Conservation (phyloP, 2,888 invertebrate genomes). For the Thereva unica region DNA sequence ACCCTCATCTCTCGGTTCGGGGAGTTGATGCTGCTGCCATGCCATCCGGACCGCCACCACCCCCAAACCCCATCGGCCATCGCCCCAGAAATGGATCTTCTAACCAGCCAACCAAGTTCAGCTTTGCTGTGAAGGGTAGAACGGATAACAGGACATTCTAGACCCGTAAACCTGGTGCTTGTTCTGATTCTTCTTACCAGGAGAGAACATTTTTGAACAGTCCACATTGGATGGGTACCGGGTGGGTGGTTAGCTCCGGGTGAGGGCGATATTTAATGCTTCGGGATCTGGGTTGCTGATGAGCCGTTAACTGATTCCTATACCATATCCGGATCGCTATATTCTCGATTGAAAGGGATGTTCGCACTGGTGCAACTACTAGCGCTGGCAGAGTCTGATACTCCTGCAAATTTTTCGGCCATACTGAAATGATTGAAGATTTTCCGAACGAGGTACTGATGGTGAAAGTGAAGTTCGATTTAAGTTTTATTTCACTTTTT, state of each 20-base stretch:
- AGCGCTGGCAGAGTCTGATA: too few relatives aligned
- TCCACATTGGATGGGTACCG: slow-evolving; percentile 8
- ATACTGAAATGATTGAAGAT: too few relatives aligned
- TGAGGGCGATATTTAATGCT: slow-evolving; percentile 11
- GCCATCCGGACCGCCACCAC: too few relatives aligned
- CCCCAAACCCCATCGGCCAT: too few relatives aligned
- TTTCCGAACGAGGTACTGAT: too few relatives aligned
- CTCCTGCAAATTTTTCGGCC: too few relatives aligned
- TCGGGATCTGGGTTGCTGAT: slow-evolving; percentile 9
- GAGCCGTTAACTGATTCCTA: slow-evolving; percentile 25
- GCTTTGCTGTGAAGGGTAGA: slow-evolving; percentile 3
- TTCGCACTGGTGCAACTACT: too few relatives aligned
- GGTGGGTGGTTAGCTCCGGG: neutral
- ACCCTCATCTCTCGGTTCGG: slow-evolving; percentile 24
- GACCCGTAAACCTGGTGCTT: slow-evolving; percentile 5
- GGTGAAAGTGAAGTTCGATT: too few relatives aligned
- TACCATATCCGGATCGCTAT: slow-evolving; percentile 5
- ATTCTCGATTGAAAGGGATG: neutral
- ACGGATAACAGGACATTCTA: slow-evolving; percentile 2
- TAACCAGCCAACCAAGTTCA: slow-evolving; percentile 6
- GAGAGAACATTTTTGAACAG: neutral
- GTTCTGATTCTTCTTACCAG: slow-evolving; percentile 12
- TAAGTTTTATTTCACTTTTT: too few relatives aligned
- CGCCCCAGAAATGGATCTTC: neutral
- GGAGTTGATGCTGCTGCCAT: neutral